Percentiles rank a stretch among this genome's conserved stretches.
phyloP scores from a whole-genome alignment of 2,888 invertebrate genomes.

The Chaetoderma sp. region DNA sequence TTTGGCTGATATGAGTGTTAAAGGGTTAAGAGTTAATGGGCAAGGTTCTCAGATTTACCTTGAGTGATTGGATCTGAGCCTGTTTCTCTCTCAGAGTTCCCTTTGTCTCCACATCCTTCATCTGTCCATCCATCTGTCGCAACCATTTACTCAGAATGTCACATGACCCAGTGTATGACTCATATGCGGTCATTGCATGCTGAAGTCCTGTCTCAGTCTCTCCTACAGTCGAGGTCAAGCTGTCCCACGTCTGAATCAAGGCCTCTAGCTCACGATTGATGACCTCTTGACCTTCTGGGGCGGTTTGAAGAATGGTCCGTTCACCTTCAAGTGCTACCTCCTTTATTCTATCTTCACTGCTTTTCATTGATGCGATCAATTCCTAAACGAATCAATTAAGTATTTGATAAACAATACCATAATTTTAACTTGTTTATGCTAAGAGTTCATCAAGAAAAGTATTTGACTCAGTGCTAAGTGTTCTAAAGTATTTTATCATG shows the following conservation, averaged over 20 bases:
- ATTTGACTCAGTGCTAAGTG: too few species aligned
- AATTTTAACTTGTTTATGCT: too few species aligned
- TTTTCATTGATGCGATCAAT: slow-evolving; percentile 47
- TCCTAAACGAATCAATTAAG: slow-evolving; percentile 53
- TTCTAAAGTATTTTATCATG: too few species aligned
- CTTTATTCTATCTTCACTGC: slow-evolving; percentile 78
- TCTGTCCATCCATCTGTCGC: slow-evolving; percentile 84
- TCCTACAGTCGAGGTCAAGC: slow-evolving; percentile 85
- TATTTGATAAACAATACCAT: background rate
- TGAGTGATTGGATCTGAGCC: slow-evolving; percentile 82
- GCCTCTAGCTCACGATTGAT: slow-evolving; percentile 86
- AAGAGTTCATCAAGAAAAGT: too few species aligned
- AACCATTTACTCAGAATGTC: slow-evolving; percentile 87
- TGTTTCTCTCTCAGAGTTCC: slow-evolving; percentile 86
- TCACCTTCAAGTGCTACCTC: slow-evolving; percentile 87
- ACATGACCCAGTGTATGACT: slow-evolving; percentile 82
- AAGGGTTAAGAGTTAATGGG: too few species aligned
- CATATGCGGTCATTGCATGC: slow-evolving; percentile 82
- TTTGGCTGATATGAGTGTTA: too few species aligned
- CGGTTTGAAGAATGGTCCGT: slow-evolving; percentile 90
- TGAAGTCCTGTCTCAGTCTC: slow-evolving; percentile 86
- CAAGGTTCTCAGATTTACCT: slow-evolving; percentile 55
- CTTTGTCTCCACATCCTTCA: slow-evolving; percentile 85
- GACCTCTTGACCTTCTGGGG: slow-evolving; percentile 90
- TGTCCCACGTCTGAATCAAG: slow-evolving; percentile 87